Percentiles rank a stretch among this genome's conserved stretches.
Conservation (phyloP, 1,140 invertebrate species). For the Lordiphosa clarofinis region DNA sequence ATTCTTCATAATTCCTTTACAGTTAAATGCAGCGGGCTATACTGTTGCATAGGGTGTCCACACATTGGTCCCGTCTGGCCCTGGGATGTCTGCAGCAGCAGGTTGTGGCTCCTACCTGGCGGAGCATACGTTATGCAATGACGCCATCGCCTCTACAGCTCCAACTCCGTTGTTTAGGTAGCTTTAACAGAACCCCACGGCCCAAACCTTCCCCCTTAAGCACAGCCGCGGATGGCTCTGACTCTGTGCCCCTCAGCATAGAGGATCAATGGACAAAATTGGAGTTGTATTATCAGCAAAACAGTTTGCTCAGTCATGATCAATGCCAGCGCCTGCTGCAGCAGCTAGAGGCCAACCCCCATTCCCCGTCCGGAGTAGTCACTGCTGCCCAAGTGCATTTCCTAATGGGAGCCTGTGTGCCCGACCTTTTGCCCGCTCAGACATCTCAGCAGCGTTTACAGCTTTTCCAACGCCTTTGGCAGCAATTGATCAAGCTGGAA, state of each 20-base stretch:
- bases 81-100: conserved; percentile 7
- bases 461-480: conserved; percentile 57
- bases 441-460: conserved; percentile 30
- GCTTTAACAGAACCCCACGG: neutral
- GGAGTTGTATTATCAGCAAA: conserved; percentile 55
- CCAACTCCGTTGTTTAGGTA: conserved; percentile 4
- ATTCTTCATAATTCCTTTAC: conserved; percentile 9
- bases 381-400: conserved; percentile 47
- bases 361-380: neutral
- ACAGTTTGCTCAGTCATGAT: conserved; percentile 41
- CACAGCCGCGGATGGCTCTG: neutral
- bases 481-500: conserved; percentile 38
- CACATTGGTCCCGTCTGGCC: conserved; percentile 8
- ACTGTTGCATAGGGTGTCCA: conserved; percentile 27
- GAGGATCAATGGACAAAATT: conserved; percentile 46
- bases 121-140: conserved; percentile 5
- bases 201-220: neutral
- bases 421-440: conserved; percentile 51
- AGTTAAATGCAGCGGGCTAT: conserved; percentile 40
- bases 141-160: neutral
- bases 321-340: conserved; percentile 44
- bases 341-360: conserved; percentile 17
- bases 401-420: conserved; percentile 58
- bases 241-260: neutral
- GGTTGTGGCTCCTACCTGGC: neutral